Base-by-base conservation (phyloP, 2,888 invertebrate species). In the Machimus atricapillus region DNA sequence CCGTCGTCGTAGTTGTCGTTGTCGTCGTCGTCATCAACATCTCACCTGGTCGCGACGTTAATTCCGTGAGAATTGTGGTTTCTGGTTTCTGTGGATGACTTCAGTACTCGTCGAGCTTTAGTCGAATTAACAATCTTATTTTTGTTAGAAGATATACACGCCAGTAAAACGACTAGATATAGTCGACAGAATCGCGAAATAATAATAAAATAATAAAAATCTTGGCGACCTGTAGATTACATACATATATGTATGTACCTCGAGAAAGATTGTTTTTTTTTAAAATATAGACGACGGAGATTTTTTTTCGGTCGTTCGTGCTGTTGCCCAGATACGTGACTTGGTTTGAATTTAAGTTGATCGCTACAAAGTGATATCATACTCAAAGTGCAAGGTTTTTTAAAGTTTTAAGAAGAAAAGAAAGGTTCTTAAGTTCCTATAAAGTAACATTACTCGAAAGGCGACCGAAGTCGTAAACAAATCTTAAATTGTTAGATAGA, bases 81-180 rank as follows among this genome's bases (percentile, higher is more conserved):
- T 79, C 58, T 82, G 34, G 82, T 66, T 66, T 66, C 58, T 40
- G 34, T 37, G 7, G 27, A 73, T 73, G 40, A 76, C 66, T 85
- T 85, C 85, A 86, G 85, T 86, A 76, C 77, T 56, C 34, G 76
- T 86, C 37, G 37, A 86, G 85, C 85, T 86, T 86, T 86, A 56
- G 85, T 40, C 52, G 85, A 23, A 77, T 77, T 43, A 43, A 46
- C 43, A 66, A 66, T 66, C n/a, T 56, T 78, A 16, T 40, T 27
- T 37, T 76, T 76, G 34, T 76, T 76, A 66, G 66, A 8, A 66
- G 66, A 19, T 23, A 66, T 19, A 19, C 56, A 12, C 4, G 66
- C 66, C 7, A 23, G 12, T 66, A 23, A 66, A 40, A 27, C 23
- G 66, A 66, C 27, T 66, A 23, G 27, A 66, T n/a, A 66, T 23